Evolutionary conservation across 2,888 invertebrate genomes (phyloP).

Genomic region (Latrodectus elegans): DNA sequence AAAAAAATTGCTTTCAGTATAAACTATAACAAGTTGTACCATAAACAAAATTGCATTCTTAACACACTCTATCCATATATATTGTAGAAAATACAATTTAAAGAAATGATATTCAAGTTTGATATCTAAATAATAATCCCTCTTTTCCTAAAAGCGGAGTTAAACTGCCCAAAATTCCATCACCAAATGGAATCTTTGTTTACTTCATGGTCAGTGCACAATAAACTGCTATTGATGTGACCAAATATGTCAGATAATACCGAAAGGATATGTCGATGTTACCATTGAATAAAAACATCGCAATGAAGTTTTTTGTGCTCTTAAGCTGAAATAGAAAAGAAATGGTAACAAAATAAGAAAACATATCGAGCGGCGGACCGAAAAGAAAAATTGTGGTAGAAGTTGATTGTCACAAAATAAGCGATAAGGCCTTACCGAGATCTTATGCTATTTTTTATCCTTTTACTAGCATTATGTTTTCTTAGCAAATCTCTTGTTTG

Average conservation of each 20-base stretch:
- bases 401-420: slow-evolving; percentile 57
- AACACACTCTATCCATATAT: too few relatives aligned
- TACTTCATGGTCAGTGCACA: too few relatives aligned
- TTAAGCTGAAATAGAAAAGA: slow-evolving; percentile 1
- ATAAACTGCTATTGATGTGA: slow-evolving; percentile 15
- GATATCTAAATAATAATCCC: too few relatives aligned
- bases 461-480: slow-evolving; percentile 1
- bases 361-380: background rate
- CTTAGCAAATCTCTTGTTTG: background rate
- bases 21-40: too few relatives aligned
- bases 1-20: too few relatives aligned
- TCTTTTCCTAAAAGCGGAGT: too few relatives aligned
- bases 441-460: slow-evolving; percentile 9
- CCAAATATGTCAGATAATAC: slow-evolving; percentile 49
- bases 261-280: slow-evolving; percentile 14
- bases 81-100: too few relatives aligned
- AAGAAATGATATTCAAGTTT: too few relatives aligned
- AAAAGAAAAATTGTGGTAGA: slow-evolving; percentile 11
- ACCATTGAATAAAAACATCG: background rate
- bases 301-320: background rate
- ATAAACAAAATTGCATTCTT: too few relatives aligned
- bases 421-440: slow-evolving; percentile 37
- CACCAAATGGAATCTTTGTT: too few relatives aligned
- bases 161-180: too few relatives aligned
- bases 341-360: background rate